phyloP scores from a whole-genome alignment of 2,797 vertebrate genomes.

The Acridotheres tristis region DNA sequence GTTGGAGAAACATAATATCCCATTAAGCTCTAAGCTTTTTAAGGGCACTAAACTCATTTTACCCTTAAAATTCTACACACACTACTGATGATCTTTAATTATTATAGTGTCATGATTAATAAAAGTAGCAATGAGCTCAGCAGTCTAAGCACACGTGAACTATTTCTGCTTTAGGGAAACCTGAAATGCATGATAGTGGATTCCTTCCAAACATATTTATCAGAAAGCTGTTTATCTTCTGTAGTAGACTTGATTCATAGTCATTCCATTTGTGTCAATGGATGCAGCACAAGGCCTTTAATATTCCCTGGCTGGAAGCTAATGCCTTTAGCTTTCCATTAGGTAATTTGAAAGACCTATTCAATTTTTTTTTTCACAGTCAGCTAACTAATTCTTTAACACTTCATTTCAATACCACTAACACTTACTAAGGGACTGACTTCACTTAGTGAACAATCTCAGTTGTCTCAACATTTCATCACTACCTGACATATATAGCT shows the following conservation, averaged over 20 bases:
- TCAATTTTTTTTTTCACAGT: slow-evolving; percentile 47
- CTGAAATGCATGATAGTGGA: background rate
- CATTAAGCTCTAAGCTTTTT: background rate
- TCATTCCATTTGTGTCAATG: slow-evolving; percentile 29
- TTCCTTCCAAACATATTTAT: background rate
- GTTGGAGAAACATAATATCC: slow-evolving; percentile 8
- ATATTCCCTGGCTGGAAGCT: slow-evolving; percentile 46
- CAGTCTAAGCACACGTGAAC: background rate
- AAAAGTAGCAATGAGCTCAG: background rate
- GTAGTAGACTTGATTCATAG: slow-evolving; percentile 42
- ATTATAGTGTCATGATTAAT: background rate
- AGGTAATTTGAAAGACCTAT: slow-evolving; percentile 62
- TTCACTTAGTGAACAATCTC: slow-evolving; percentile 63
- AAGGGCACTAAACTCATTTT: background rate
- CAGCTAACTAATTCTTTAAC: slow-evolving; percentile 66
- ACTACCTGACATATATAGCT: slow-evolving; percentile 22
- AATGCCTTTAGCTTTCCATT: slow-evolving; percentile 63
- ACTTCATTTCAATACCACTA: slow-evolving; percentile 59
- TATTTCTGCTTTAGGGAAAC: background rate
- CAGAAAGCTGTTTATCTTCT: slow-evolving; percentile 48
- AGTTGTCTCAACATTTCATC: slow-evolving; percentile 64
- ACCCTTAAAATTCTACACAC: background rate
- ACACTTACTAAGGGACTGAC: slow-evolving; percentile 58
- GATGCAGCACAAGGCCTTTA: slow-evolving; percentile 46
- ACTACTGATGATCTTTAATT: slow-evolving; percentile 11